phyloP scores from a whole-genome alignment of 2,113 vertebrate species.

The Circaetus gallicus region DNA sequence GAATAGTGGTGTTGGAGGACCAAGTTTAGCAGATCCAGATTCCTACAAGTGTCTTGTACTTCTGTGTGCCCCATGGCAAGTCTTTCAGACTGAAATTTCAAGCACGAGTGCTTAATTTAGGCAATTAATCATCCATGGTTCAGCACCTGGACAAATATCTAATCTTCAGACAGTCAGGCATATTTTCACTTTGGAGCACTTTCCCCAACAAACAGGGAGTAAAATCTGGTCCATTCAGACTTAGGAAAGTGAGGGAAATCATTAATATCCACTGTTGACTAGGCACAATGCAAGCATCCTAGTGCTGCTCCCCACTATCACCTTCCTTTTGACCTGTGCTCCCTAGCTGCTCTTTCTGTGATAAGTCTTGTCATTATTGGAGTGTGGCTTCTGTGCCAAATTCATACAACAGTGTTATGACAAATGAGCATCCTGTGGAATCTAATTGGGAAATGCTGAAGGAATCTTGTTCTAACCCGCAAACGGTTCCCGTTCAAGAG shows the following conservation, averaged over 20 bases:
- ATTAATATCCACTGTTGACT: neutral
- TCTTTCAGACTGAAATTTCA: neutral
- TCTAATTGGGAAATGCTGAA: neutral
- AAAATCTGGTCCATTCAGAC: neutral
- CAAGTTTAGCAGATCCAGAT: neutral
- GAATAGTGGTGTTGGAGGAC: neutral
- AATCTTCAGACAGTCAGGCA: neutral
- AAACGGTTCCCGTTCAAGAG: neutral
- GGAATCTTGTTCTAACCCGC: neutral
- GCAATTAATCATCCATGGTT: neutral
- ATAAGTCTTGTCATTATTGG: neutral
- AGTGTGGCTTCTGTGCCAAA: neutral
- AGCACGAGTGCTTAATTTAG: neutral
- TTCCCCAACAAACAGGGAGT: neutral
- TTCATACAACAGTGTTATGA: neutral
- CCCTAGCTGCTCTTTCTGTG: neutral
- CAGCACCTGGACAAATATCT: neutral
- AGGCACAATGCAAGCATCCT: neutral
- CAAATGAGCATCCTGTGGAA: slow-evolving; percentile 22
- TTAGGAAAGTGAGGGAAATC: neutral
- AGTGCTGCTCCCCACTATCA: neutral
- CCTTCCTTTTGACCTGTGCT: neutral
- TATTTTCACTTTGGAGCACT: neutral
- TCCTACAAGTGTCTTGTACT: neutral
- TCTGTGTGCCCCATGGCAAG: neutral